Base-by-base conservation (phyloP, 2,113 vertebrate genomes). In the Neolamprologus variostigma region DNA sequence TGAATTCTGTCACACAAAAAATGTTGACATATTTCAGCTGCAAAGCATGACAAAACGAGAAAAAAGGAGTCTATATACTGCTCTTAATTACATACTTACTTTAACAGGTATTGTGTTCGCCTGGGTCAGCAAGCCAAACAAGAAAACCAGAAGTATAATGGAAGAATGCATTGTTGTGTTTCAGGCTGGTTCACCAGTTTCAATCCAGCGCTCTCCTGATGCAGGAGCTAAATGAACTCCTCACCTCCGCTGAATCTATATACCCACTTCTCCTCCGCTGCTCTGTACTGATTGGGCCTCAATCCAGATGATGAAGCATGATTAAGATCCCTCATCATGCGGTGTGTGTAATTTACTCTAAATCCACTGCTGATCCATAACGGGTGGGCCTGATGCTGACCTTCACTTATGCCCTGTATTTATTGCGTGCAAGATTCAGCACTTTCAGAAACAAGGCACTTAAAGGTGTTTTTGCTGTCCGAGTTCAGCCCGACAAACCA, bases 1-100 rank as follows among this genome's bases (percentile, higher is more conserved):
- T 4, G 95, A 91, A 86, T 96, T 97, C 96, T 97, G 89, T 40
- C 45, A 87, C 14, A 21, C 23, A 86, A 83, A 89, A 51, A 13
- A 51, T 28, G 3, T 63, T 37, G 50, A 40, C 26, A 33, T 16
- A 28, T 11, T 35, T 71, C 14, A 19, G 4, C 19, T 71, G 31
- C 5, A 86, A 86, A 88, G 9, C 26, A 63, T 13, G 7, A 54
- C 8, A 66, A 66, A 5, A 59, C 2, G 4, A 51, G 63, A 63
- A 86, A 84, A 14, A 81, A 19, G 7, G 6, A 35, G 50, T 7
- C 26, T 73, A 21, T 37, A 21, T 37, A 13, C 63, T 40, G 10
- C 19, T 54, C 4, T 17, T 17, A 51, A 80, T 51, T 28, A 26
- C 13, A 50, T 63, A 92, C 94, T 94, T 87, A 97, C 96, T 95